Evolutionary conservation across 2,797 vertebrate genomes (phyloP).

Genomic region (Peromyscus melanophrys): DNA sequence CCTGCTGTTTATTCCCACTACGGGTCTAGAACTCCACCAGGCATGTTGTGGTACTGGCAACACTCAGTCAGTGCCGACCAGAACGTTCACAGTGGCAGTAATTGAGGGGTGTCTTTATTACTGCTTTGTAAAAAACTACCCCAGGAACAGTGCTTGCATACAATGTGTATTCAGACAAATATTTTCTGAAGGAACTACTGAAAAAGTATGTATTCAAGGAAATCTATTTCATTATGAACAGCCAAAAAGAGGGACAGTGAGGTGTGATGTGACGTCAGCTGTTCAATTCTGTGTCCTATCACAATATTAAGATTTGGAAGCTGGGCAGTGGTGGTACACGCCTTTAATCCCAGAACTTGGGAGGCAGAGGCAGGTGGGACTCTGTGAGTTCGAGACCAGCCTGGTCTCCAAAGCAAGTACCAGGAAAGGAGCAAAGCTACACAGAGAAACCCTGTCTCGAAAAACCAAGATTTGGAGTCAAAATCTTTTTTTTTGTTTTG

Average conservation of each 20-base stretch:
- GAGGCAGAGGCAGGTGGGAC: no score
- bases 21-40: not conserved
- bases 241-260: not conserved
- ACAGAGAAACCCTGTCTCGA: no score
- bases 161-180: not conserved
- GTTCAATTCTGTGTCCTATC: not conserved
- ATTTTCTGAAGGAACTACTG: slow-evolving; percentile 22
- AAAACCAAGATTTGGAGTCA: no score
- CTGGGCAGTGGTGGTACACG: no score
- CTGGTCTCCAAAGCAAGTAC: no score
- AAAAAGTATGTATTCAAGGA: not conserved
- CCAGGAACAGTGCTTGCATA: not conserved
- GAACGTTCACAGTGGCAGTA: not conserved
- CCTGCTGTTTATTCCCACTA: not conserved
- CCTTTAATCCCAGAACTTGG: no score
- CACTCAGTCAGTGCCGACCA: not conserved
- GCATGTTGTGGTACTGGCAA: not conserved
- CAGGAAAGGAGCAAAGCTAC: no score
- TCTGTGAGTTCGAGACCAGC: no score
- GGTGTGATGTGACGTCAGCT: not conserved
- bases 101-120: not conserved
- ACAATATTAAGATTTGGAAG: not conserved
- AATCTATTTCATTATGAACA: slow-evolving; percentile 15
- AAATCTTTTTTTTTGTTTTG: no score
- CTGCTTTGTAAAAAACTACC: not conserved